Percentiles rank a stretch among this genome's conserved stretches.
Evolutionary conservation across 64 coral and sea anemone genomes (phyloP).

Genomic region (Catalaphyllia jardinei): DNA sequence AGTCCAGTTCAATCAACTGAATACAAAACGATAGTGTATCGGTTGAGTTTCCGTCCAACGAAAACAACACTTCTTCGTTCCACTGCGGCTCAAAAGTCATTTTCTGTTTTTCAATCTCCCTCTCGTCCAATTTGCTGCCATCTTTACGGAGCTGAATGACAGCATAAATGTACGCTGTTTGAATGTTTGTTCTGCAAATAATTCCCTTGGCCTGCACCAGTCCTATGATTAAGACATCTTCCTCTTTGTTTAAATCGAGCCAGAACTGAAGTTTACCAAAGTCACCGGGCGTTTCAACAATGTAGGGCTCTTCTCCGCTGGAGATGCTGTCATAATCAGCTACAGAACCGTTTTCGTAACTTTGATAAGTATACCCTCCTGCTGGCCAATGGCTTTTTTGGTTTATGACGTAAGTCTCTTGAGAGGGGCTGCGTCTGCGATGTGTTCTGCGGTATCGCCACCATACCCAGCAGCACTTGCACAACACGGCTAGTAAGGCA

Average conservation of each 20-base stretch:
- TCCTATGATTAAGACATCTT: conserved; percentile 59
- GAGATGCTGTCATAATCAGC: conserved; percentile 61
- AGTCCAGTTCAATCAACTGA: conserved; percentile 71
- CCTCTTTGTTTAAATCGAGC: conserved; percentile 67
- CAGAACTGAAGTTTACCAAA: conserved; percentile 75
- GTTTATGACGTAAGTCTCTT: conserved; percentile 63
- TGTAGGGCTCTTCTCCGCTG: conserved; percentile 65
- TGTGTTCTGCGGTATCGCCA: conserved; percentile 54
- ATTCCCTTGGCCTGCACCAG: conserved; percentile 88
- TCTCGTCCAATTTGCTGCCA: conserved; percentile 53
- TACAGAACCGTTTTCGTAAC: conserved; percentile 62
- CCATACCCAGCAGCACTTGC: conserved; percentile 95
- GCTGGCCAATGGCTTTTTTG: conserved; percentile 58
- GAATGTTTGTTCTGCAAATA: conserved; percentile 65
- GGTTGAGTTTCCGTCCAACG: conserved; percentile 45
- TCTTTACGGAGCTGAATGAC: conserved; percentile 45
- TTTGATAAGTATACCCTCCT: conserved; percentile 72
- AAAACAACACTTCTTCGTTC: conserved; percentile 82
- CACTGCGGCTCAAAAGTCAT: conserved; percentile 81
- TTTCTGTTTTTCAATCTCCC: conserved; percentile 78
- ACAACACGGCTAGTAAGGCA: conserved; percentile 64
- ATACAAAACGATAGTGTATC: conserved; percentile 51
- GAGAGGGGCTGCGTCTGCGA: conserved; percentile 17
- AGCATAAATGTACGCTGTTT: conserved; percentile 59
- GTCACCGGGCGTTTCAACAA: conserved; percentile 80